Percentiles rank a stretch among this genome's conserved stretches.
Evolutionary conservation across 2,797 vertebrate genomes (phyloP).

Genomic region (Lateolabrax maculatus): DNA sequence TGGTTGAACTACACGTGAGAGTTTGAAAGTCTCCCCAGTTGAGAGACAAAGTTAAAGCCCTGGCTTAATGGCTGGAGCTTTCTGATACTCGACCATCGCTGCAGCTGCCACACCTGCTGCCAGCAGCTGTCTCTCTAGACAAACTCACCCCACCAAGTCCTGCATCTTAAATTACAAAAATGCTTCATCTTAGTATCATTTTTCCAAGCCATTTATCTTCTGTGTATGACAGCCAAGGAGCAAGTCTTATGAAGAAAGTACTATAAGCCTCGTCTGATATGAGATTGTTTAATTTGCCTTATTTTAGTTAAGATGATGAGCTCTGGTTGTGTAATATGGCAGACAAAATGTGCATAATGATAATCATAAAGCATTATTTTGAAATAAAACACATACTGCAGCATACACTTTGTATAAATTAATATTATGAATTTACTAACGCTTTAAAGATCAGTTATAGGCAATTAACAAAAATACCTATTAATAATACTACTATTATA

Average conservation of each 20-base stretch:
- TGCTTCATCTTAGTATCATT: slow-evolving; percentile 27
- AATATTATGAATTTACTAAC: background rate
- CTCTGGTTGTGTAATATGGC: background rate
- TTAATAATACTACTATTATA: too few relatives aligned
- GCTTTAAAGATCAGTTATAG: background rate
- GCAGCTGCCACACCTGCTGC: slow-evolving; percentile 80
- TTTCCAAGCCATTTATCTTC: slow-evolving; percentile 29
- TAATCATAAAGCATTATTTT: background rate
- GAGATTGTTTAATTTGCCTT: background rate
- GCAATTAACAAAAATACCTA: background rate
- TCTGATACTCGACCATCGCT: slow-evolving; percentile 41
- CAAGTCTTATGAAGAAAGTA: background rate
- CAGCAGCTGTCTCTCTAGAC: slow-evolving; percentile 65
- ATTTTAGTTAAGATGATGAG: background rate
- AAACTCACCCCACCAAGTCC: slow-evolving; percentile 29
- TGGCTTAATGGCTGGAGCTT: slow-evolving; percentile 33
- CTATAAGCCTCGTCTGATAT: background rate
- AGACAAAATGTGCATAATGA: background rate
- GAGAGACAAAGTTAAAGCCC: slow-evolving; percentile 29
- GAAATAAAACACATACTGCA: background rate
- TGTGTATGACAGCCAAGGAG: slow-evolving; percentile 12
- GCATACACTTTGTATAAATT: background rate
- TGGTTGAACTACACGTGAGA: slow-evolving; percentile 1
- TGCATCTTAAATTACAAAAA: slow-evolving; percentile 58
- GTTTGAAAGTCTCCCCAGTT: slow-evolving; percentile 3